These are phyloP conservation scores for Pterophyllum scalare DNA, from an alignment of 2,113 vertebrate species.

Conservation along the genomic window DNA sequence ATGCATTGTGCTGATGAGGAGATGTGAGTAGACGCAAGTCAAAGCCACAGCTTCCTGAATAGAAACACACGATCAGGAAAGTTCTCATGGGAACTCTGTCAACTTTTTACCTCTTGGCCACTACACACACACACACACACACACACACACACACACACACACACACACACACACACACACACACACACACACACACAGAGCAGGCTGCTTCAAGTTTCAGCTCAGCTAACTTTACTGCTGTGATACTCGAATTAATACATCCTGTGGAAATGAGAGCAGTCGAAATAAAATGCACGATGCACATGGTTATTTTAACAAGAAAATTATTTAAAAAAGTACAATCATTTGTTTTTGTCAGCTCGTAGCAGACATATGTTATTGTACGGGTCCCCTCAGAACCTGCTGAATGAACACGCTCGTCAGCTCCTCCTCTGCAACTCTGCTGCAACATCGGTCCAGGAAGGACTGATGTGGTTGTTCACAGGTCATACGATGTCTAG, in stretches of 20 bases:
- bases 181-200: background rate
- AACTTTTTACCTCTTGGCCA: conserved; percentile 78
- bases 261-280: background rate
- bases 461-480: conserved; percentile 9
- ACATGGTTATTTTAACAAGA: background rate
- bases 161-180: background rate
- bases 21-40: conserved; percentile 59
- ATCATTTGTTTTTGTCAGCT: background rate
- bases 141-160: background rate
- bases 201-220: conserved; percentile 6
- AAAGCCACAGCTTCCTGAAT: conserved; percentile 87
- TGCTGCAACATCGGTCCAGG: background rate
- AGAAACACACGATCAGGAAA: conserved; percentile 72
- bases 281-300: accelerated
- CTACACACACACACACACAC: background rate
- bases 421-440: background rate
- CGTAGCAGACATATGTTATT: background rate
- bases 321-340: background rate
- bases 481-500: background rate
- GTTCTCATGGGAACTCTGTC: conserved; percentile 88
- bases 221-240: conserved; percentile 9
- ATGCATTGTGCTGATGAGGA: conserved; percentile 53
- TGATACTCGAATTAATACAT: background rate
- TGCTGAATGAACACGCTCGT: background rate
- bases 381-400: background rate